These are phyloP conservation scores for Ceratosolen solmsi DNA, from an alignment of 1,140 invertebrate genomes.

Conservation along the genomic window DNA sequence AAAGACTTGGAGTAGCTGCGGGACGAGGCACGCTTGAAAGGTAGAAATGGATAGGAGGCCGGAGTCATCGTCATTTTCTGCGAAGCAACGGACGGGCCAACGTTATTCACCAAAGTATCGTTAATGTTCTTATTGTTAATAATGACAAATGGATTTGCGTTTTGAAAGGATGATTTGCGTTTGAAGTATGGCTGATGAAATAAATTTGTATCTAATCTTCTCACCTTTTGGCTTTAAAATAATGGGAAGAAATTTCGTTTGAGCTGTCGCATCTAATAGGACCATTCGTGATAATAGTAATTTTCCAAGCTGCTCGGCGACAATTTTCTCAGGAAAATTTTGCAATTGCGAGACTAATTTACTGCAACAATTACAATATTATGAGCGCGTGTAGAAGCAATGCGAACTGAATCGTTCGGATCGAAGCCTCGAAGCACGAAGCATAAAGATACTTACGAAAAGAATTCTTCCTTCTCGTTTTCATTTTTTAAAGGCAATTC, in stretches of 20 bases:
- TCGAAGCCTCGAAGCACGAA: conserved; percentile 24
- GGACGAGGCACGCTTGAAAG: conserved; percentile 81
- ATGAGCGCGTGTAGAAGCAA: not conserved
- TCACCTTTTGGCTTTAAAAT: conserved; percentile 80
- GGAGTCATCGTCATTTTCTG: conserved; percentile 70
- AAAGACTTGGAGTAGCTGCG: conserved; percentile 84
- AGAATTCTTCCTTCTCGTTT: conserved; percentile 84
- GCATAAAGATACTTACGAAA: conserved; percentile 72
- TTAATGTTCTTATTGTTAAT: too few relatives aligned
- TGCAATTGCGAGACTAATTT: conserved; percentile 78
- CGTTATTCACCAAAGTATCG: not conserved
- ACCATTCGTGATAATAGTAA: conserved; percentile 87
- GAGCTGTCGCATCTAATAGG: conserved; percentile 84
- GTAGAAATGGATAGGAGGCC: conserved; percentile 77
- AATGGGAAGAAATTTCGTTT: conserved; percentile 82
- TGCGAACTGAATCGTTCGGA: too few relatives aligned
- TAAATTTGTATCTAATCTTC: not conserved
- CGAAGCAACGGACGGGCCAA: conserved; percentile 45
- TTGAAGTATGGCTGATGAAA: too few relatives aligned
- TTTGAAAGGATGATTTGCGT: too few relatives aligned
- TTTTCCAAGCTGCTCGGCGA: conserved; percentile 84
- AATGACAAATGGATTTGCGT: too few relatives aligned
- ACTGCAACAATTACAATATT: conserved; percentile 61
- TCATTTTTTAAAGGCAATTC: conserved; percentile 86
- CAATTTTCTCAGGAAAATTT: conserved; percentile 82